Base-by-base conservation (phyloP, 2,113 vertebrate genomes). In the Gulo gulo region DNA sequence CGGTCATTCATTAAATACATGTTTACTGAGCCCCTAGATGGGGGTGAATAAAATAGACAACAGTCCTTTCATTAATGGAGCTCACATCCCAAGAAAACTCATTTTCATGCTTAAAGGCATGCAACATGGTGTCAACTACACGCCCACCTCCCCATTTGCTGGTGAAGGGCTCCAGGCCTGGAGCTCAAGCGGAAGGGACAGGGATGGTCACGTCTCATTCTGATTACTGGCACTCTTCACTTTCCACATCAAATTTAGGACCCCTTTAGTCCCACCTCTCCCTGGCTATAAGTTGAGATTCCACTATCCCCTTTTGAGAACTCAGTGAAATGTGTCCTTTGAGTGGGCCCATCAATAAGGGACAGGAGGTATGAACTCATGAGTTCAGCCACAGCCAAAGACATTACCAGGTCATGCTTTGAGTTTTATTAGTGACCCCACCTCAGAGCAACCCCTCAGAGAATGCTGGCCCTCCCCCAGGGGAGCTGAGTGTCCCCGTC, bases 341-440 rank as follows among this genome's bases (percentile, higher is more conserved):
- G 67, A 59, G 20, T 18, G n/a, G 36, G 2, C 23, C 20, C 13
- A 20, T 26, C 10, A 18, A 6, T n/a, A 31, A 59, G 16, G 16
- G 36, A 31, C 1, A 18, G 39, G 47, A 52, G 47, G 4, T 4
- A 10, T 0, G 18, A 52, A 36, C 15, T 47, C 59, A 14, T 24
- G 61, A 67, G 47, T 50, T 63, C 61, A 80, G 55, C 36, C 89
- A 42, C 16, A 50, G 83, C 20, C 45, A 26, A 3, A 31, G 45
- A 63, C 6, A 1, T 31, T n/a, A 12, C 55, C 71, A 88, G 71
- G 63, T 61, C 29, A 39, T 0, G 9, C 36, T 69, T 42, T 45
- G n/a, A 88, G 21, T 87, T 98, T 97, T 97, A 96, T 98, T 98
- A 47, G 87, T n/a, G 11, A 31, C 34, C 55, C 18, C 1, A 4